Evolutionary conservation across 2,888 invertebrate genomes (phyloP).

Genomic region (Neuroscelio doddi): DNA sequence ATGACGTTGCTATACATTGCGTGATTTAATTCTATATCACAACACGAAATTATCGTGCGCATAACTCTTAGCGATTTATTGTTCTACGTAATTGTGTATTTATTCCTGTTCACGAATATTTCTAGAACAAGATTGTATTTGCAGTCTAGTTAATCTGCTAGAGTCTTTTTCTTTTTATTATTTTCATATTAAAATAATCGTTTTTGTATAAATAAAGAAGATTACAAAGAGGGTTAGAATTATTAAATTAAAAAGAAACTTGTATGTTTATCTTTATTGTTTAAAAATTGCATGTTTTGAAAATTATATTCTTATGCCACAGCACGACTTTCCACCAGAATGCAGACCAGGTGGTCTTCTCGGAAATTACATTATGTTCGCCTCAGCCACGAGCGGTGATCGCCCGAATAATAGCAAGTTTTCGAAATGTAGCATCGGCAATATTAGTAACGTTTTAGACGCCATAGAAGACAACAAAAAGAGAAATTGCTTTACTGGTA

Average conservation of each 20-base stretch:
- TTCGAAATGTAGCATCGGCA: slow-evolving; percentile 93
- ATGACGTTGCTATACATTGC: slow-evolving; percentile 25
- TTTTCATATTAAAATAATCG: too few species aligned
- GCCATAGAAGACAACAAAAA: slow-evolving; percentile 93
- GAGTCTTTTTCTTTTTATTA: too few species aligned
- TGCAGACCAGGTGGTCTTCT: slow-evolving; percentile 91
- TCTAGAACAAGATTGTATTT: not conserved
- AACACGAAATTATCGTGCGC: slow-evolving; percentile 18
- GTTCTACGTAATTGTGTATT: slow-evolving; percentile 19
- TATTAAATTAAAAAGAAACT: too few species aligned
- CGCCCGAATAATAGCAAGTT: slow-evolving; percentile 98
- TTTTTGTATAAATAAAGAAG: too few species aligned
- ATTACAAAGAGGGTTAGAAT: too few species aligned
- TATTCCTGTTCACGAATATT: slow-evolving; percentile 7
- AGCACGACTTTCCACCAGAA: slow-evolving; percentile 96
- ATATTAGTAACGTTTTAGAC: slow-evolving; percentile 94
- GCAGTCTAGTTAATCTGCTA: too few species aligned
- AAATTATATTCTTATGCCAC: slow-evolving; percentile 60
- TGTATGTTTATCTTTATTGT: too few species aligned
- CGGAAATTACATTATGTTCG: slow-evolving; percentile 99
- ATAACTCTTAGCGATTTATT: slow-evolving; percentile 13
- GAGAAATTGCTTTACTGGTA: slow-evolving; percentile 90
- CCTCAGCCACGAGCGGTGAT: slow-evolving; percentile 98
- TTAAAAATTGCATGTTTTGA: too few species aligned
- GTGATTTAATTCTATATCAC: slow-evolving; percentile 37